These are phyloP conservation scores for Andrena praecox DNA, from an alignment of 2,888 invertebrate genomes.

Conservation along the genomic window DNA sequence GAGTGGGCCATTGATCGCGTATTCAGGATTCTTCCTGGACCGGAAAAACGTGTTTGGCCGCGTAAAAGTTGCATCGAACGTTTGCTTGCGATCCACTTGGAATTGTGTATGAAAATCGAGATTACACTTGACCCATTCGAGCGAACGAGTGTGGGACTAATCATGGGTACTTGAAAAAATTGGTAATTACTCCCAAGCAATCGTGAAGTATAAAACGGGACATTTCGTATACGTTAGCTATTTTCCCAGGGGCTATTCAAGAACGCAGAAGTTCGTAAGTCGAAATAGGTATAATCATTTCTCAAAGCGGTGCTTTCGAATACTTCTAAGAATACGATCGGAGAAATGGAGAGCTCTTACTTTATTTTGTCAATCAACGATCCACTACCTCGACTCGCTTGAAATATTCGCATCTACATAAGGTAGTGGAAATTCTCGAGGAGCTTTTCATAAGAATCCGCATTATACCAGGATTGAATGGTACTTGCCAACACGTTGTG, in stretches of 20 bases:
- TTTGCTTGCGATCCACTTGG: background rate
- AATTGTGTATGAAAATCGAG: conserved; percentile 4
- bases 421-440: too few species aligned
- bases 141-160: background rate
- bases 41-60: conserved; percentile 22
- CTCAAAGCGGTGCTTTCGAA: background rate
- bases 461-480: conserved; percentile 3
- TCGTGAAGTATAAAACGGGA: too few species aligned
- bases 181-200: too few species aligned
- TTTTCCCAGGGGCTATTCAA: too few species aligned
- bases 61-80: conserved; percentile 9
- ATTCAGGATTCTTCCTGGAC: conserved; percentile 26
- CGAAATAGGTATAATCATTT: background rate
- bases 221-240: too few species aligned
- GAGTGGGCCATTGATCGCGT: conserved; percentile 25
- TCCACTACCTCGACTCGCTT: too few species aligned
- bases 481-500: background rate
- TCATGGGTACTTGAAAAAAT: too few species aligned
- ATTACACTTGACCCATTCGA: background rate
- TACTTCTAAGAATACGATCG: background rate
- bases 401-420: too few species aligned
- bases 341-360: too few species aligned
- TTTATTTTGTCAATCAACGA: too few species aligned
- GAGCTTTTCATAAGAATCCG: too few species aligned
- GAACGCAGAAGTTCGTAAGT: too few species aligned